These are phyloP conservation scores for Bryconaethiops microstoma DNA, from an alignment of 2,797 vertebrate species.

Conservation along the genomic window DNA sequence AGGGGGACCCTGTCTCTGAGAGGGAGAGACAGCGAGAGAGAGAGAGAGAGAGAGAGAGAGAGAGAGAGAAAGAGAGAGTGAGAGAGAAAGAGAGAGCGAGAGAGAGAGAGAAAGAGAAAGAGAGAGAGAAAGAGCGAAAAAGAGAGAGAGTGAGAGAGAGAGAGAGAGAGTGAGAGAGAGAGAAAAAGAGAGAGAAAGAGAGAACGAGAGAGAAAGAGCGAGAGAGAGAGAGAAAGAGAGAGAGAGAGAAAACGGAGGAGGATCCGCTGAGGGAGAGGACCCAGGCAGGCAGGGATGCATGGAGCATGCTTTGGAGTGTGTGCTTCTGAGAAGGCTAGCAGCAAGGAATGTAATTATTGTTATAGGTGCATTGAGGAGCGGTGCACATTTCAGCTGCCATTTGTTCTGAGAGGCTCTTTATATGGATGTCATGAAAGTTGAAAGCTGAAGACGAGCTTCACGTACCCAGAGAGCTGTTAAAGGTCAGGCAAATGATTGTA, in stretches of 20 bases:
- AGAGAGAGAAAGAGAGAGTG: slow-evolving; percentile 20
- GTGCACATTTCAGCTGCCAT: neutral
- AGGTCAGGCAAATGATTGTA: slow-evolving; percentile 20
- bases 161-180: neutral
- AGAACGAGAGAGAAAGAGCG: neutral
- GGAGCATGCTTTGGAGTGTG: slow-evolving; percentile 24
- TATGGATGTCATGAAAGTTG: slow-evolving; percentile 11
- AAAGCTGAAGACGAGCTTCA: slow-evolving; percentile 1
- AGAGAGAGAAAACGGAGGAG: neutral
- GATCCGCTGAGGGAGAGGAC: slow-evolving; percentile 20
- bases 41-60: slow-evolving; percentile 7
- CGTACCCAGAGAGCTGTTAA: slow-evolving; percentile 4
- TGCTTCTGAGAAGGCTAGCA: slow-evolving; percentile 23
- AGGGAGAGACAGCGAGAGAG: slow-evolving; percentile 11
- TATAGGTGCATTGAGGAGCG: slow-evolving; percentile 25
- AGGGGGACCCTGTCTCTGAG: slow-evolving; percentile 28
- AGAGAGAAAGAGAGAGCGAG: neutral
- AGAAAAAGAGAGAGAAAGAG: slow-evolving; percentile 10
- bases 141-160: neutral
- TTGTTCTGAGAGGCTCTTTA: slow-evolving; percentile 8
- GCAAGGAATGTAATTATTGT: slow-evolving; percentile 34
- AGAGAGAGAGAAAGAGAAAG: neutral
- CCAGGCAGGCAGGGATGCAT: slow-evolving; percentile 10
- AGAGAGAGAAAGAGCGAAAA: slow-evolving; percentile 8
- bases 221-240: neutral